Conservation (phyloP, 2,888 invertebrate species). For the Apamea monoglypha region DNA sequence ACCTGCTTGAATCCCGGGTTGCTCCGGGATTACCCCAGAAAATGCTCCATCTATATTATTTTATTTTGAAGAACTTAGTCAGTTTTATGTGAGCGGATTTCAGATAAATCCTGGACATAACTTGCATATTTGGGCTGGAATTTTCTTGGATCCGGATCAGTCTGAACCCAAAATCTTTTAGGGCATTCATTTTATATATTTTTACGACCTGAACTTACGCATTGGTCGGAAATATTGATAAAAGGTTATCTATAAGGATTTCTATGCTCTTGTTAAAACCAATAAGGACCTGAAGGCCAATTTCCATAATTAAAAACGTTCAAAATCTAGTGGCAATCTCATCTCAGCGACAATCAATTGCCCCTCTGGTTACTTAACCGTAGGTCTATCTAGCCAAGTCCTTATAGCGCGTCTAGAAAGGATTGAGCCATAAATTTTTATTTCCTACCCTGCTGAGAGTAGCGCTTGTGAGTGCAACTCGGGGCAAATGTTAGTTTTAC, state of each 20-base stretch:
- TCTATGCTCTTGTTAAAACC: neutral
- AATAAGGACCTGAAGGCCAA: neutral
- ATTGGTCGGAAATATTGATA: neutral
- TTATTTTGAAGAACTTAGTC: conserved; percentile 34
- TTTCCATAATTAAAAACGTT: neutral
- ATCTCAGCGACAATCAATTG: neutral
- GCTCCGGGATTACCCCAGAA: conserved; percentile 34
- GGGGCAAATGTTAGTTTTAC: conserved; percentile 31
- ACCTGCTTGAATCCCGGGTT: conserved; percentile 33
- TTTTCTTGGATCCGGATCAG: neutral
- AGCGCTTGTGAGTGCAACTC: conserved; percentile 25
- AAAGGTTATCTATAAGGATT: neutral
- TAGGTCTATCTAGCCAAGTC: neutral
- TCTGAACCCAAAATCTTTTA: conserved; percentile 5
- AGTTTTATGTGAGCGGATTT: conserved; percentile 28
- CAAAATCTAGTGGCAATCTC: neutral
- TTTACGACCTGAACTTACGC: conserved; percentile 1
- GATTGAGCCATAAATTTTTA: conserved; percentile 38
- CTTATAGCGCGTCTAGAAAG: conserved; percentile 5
- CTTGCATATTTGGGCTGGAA: conserved; percentile 6
- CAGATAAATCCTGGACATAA: conserved; percentile 28
- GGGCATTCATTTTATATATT: conserved; percentile 8
- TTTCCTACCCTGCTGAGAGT: conserved; percentile 9
- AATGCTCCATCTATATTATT: conserved; percentile 34
- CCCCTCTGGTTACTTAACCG: neutral